Percentiles rank a stretch among this genome's conserved stretches.
Evolutionary conservation across 2,113 vertebrate genomes (phyloP).

Genomic region (Phainopepla nitens): DNA sequence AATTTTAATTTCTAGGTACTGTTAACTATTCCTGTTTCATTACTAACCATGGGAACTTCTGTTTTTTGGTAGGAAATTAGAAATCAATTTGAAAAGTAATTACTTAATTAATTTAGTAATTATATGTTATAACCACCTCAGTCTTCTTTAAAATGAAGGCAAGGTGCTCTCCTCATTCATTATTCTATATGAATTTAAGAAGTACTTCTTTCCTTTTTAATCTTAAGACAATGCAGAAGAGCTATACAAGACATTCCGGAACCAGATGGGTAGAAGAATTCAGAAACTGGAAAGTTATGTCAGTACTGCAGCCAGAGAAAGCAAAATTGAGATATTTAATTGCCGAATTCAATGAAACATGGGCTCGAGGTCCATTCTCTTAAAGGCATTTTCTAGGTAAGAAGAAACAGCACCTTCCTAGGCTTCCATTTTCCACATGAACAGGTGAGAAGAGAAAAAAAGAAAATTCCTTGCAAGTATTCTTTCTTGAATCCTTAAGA

Average conservation of each 20-base stretch:
- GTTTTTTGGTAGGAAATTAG: not conserved
- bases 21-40: not conserved
- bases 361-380: not conserved
- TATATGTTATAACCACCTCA: not conserved
- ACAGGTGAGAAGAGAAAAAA: not conserved
- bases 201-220: not conserved
- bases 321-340: not conserved
- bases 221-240: not conserved
- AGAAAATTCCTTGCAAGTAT: not conserved
- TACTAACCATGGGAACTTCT: not conserved
- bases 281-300: not conserved
- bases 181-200: not conserved
- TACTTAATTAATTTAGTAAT: slow-evolving; percentile 8
- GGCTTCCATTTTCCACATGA: not conserved
- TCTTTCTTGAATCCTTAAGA: not conserved
- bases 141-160: not conserved
- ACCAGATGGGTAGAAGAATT: not conserved
- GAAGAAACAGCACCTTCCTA: not conserved
- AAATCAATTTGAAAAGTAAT: slow-evolving; percentile 24
- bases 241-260: not conserved
- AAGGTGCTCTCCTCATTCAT: not conserved
- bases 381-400: not conserved
- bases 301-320: not conserved
- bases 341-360: not conserved
- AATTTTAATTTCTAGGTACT: not conserved